Evolutionary conservation across 2,888 invertebrate genomes (phyloP).

Genomic region (Meliscaeva auricollis): DNA sequence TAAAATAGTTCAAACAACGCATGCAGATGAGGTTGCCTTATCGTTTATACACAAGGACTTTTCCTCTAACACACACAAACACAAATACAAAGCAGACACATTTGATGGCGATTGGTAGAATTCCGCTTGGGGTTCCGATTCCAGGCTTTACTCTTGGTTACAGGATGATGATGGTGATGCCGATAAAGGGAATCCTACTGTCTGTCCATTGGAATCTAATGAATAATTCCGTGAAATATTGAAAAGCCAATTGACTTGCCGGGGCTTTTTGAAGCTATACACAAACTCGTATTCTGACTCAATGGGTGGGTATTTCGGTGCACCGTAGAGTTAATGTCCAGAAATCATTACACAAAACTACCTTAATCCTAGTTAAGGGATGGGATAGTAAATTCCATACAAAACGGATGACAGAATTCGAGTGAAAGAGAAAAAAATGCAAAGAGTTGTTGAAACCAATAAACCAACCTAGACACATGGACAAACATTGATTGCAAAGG

Average conservation of each 20-base stretch:
- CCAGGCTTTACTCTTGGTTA: background rate
- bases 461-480: constrained; percentile 37
- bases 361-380: constrained; percentile 24
- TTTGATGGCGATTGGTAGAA: constrained; percentile 11
- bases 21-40: constrained; percentile 12
- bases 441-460: constrained; percentile 20
- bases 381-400: background rate
- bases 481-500: background rate
- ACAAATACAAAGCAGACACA: constrained; percentile 19
- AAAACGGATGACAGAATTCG: background rate
- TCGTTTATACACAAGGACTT: background rate
- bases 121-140: background rate
- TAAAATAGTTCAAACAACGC: constrained; percentile 28
- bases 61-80: background rate
- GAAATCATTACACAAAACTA: constrained; percentile 66
- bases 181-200: background rate
- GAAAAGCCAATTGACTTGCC: constrained; percentile 72
- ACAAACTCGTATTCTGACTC: constrained; percentile 29
- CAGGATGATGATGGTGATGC: constrained; percentile 6
- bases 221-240: constrained; percentile 76
- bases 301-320: constrained; percentile 31
- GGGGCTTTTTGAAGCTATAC: constrained; percentile 44
- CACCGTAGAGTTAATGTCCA: constrained; percentile 69
- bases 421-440: background rate
- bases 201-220: constrained; percentile 59